phyloP scores from a whole-genome alignment of 2,888 invertebrate genomes.

The Furcula furcula region DNA sequence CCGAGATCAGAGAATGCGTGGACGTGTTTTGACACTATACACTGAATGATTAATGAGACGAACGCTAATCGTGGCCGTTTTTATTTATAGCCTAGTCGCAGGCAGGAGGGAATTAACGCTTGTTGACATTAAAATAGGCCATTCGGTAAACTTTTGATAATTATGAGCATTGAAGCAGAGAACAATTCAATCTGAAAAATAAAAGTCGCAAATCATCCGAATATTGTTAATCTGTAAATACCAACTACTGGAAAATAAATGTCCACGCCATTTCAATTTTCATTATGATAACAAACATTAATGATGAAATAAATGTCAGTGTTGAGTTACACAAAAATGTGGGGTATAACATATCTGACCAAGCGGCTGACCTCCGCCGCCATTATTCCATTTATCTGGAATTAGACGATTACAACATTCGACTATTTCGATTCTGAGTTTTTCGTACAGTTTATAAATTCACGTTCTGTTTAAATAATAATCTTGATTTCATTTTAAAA shows the following conservation, averaged over 20 bases:
- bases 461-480: constrained; percentile 48
- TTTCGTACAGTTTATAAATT: constrained; percentile 61
- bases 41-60: constrained; percentile 66
- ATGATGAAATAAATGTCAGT: constrained; percentile 31
- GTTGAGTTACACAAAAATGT: constrained; percentile 39
- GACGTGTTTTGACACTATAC: constrained; percentile 70
- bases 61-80: constrained; percentile 58
- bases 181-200: constrained; percentile 7
- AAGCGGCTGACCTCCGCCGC: constrained; percentile 49
- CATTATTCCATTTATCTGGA: constrained; percentile 65
- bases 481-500: constrained; percentile 49
- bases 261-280: no score
- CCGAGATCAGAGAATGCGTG: constrained; percentile 63
- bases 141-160: constrained; percentile 43
- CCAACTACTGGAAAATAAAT: no score
- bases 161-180: constrained; percentile 1
- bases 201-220: background rate
- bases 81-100: constrained; percentile 59
- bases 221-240: no score
- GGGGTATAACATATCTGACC: constrained; percentile 36
- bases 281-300: constrained; percentile 28
- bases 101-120: constrained; percentile 51
- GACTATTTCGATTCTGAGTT: constrained; percentile 54
- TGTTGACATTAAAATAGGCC: constrained; percentile 65
- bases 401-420: constrained; percentile 69